Percentiles rank a stretch among this genome's conserved stretches.
phyloP scores from a whole-genome alignment of 2,888 invertebrate species.

The Pegoplata infirma region DNA sequence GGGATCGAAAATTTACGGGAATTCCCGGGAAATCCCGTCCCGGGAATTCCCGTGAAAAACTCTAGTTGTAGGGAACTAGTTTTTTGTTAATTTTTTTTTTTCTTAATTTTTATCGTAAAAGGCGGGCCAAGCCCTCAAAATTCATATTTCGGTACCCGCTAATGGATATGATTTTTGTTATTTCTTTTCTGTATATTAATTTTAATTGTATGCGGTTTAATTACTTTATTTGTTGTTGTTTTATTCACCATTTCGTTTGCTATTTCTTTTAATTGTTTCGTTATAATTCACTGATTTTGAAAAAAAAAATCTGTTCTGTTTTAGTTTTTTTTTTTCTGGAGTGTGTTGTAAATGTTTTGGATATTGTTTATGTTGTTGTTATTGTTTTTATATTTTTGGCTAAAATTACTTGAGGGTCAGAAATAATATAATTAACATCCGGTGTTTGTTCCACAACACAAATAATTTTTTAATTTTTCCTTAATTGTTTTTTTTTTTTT shows the following conservation, averaged over 20 bases:
- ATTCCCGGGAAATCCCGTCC: too few species aligned
- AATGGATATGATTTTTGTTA: background rate
- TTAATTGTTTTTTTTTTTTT: background rate
- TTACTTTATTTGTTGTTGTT: conserved; percentile 17
- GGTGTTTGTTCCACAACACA: conserved; percentile 40
- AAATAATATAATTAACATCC: conserved; percentile 48
- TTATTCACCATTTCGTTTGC: conserved; percentile 18
- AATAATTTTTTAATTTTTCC: background rate
- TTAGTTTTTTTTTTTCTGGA: conserved; percentile 10
- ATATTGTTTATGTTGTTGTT: conserved; percentile 2
- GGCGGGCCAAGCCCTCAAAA: too few species aligned
- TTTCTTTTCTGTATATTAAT: background rate
- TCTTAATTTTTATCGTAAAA: too few species aligned
- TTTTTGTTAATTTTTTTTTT: too few species aligned
- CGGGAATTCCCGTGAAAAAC: too few species aligned
- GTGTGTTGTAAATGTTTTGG: conserved; percentile 21
- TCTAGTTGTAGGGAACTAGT: too few species aligned
- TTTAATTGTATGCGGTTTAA: conserved; percentile 31
- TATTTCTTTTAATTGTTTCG: conserved; percentile 31
- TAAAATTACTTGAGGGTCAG: conserved; percentile 18
- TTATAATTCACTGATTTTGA: conserved; percentile 43
- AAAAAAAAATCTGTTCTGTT: conserved; percentile 3
- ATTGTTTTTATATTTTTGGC: background rate
- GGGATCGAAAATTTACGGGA: too few species aligned
- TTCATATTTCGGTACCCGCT: too few species aligned